Evolutionary conservation across 2,797 vertebrate genomes (phyloP).

Genomic region (Onychomys arenicola): DNA sequence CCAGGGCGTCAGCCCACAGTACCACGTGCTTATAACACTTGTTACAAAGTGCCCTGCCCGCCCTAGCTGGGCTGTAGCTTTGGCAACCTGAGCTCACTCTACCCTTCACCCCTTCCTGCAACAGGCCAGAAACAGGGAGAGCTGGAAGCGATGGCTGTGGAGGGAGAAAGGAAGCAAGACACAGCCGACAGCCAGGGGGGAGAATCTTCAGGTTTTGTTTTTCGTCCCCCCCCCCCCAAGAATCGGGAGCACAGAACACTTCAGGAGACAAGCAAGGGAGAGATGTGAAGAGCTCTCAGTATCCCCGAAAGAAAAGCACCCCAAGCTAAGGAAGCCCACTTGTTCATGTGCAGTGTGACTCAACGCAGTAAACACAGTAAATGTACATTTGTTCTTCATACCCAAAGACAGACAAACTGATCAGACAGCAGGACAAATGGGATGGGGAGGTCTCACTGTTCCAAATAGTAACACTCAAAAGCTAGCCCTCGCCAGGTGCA

Average conservation of each 20-base stretch:
- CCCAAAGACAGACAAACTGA: not conserved
- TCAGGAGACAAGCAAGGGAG: not conserved
- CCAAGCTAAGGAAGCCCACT: too few species aligned
- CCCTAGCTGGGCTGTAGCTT: not conserved
- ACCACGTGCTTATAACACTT: too few species aligned
- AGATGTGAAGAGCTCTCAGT: not conserved
- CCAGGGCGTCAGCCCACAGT: not conserved
- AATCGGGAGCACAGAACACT: not conserved
- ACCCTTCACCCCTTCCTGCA: too few species aligned
- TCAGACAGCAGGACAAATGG: not conserved
- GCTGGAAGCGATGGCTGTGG: not conserved
- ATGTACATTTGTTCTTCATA: not conserved
- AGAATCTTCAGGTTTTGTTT: not conserved
- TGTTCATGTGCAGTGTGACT: not conserved
- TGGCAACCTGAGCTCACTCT: too few species aligned
- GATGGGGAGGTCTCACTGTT: not conserved
- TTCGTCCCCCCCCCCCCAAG: not conserved
- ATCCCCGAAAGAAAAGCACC: constrained; percentile 17
- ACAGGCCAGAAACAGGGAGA: not conserved
- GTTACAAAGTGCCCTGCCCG: not conserved
- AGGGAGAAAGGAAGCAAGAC: constrained; percentile 18
- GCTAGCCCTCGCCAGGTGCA: not conserved
- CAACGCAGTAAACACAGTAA: not conserved
- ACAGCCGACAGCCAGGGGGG: not conserved
- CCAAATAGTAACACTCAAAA: not conserved